Evolutionary conservation across 2,113 vertebrate genomes (phyloP).

Genomic region (Heliornis fulica): DNA sequence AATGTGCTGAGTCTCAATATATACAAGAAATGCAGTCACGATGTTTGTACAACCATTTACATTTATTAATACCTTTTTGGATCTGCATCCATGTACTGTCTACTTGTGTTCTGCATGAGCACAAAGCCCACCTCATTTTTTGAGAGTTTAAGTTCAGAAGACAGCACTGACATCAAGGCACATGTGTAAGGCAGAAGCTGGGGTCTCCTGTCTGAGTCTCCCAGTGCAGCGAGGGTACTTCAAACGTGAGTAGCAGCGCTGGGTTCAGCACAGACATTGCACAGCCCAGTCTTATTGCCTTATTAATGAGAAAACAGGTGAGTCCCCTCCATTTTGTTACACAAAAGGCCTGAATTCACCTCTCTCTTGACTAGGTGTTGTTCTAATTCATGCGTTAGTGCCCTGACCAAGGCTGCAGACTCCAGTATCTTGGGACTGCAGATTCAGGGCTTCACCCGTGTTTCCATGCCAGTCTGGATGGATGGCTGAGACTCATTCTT

Average conservation of each 20-base stretch:
- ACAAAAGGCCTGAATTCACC: not conserved
- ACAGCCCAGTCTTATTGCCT: not conserved
- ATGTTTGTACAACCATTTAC: no score
- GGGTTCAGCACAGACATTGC: not conserved
- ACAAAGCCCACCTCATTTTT: not conserved
- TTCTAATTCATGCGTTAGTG: not conserved
- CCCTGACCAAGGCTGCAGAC: not conserved
- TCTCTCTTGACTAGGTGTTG: not conserved
- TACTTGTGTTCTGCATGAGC: not conserved
- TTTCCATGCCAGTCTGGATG: not conserved
- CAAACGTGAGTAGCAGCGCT: not conserved
- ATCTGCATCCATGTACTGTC: not conserved
- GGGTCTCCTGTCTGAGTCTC: not conserved
- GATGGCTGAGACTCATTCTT: not conserved
- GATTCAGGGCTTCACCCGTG: not conserved
- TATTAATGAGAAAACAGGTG: not conserved
- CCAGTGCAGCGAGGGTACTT: not conserved
- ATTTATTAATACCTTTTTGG: not conserved
- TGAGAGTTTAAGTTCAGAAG: not conserved
- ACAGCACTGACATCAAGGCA: not conserved
- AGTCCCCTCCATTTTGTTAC: not conserved
- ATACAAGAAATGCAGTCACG: not conserved
- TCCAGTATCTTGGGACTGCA: not conserved
- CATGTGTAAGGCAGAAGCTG: not conserved
- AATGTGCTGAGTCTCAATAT: not conserved